Evolutionary conservation across 2,113 vertebrate species (phyloP).

Genomic region (Alosa alosa): DNA sequence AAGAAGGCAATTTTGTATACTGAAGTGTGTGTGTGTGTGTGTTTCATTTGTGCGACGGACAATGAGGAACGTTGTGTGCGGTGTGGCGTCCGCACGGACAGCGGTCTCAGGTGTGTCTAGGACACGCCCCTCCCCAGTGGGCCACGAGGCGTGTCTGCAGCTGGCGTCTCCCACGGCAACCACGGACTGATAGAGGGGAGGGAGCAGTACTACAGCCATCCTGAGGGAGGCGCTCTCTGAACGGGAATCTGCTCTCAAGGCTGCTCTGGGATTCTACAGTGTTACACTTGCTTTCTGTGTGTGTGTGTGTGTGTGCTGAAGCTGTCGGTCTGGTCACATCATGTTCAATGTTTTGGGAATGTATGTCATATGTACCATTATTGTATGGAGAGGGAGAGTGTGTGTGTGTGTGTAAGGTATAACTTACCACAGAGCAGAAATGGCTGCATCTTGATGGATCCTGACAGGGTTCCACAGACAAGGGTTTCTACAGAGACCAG

Average conservation of each 20-base stretch:
- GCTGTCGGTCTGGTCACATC: slow-evolving; percentile 1
- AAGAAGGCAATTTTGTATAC: background rate
- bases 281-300: background rate
- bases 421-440: too few species aligned
- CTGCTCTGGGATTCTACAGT: slow-evolving; percentile 30
- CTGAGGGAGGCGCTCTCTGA: background rate
- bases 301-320: slow-evolving; percentile 49
- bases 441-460: too few species aligned
- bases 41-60: background rate
- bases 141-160: background rate
- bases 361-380: too few species aligned
- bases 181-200: background rate
- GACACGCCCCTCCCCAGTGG: too few species aligned
- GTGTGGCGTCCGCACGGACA: background rate
- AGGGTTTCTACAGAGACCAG: too few species aligned
- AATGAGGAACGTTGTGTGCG: background rate
- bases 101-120: background rate
- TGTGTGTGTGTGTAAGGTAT: too few species aligned
- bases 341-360: too few species aligned
- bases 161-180: background rate
- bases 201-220: background rate
- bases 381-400: too few species aligned
- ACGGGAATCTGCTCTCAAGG: background rate
- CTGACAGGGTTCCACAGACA: too few species aligned
- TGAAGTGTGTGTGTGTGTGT: background rate